phyloP scores from a whole-genome alignment of 2,888 invertebrate genomes.

The Lithophane semibrunnea region DNA sequence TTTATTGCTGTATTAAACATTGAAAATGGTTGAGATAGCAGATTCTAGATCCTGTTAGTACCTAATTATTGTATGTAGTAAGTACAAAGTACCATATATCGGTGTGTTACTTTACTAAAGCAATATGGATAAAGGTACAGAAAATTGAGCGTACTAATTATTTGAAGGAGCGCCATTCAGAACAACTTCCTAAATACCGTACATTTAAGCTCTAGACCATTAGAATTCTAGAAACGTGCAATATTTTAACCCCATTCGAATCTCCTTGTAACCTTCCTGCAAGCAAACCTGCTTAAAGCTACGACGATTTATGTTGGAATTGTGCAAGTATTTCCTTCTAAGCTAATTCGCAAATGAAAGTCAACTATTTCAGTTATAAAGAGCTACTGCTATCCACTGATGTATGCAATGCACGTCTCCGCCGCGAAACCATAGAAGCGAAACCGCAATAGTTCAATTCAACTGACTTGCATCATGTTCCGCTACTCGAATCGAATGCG shows the following conservation, averaged over 20 bases:
- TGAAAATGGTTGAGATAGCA: background rate
- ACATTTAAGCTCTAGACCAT: conserved; percentile 19
- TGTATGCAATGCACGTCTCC: no score
- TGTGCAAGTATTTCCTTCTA: conserved; percentile 25
- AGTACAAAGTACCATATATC: background rate
- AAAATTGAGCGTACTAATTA: background rate
- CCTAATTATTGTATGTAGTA: background rate
- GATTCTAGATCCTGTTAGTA: background rate
- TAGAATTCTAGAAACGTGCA: conserved; percentile 35
- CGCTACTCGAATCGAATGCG: no score
- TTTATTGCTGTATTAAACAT: background rate
- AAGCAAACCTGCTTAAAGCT: conserved; percentile 43
- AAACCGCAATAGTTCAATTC: no score
- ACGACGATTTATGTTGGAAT: conserved; percentile 29
- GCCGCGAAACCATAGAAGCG: no score
- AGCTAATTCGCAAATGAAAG: conserved; percentile 35
- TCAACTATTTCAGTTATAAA: conserved; percentile 13
- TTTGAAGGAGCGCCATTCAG: background rate
- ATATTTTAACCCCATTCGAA: conserved; percentile 50
- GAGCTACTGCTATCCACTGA: background rate
- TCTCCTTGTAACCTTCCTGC: conserved; percentile 19
- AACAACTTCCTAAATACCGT: conserved; percentile 6
- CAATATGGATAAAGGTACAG: background rate
- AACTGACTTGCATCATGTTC: no score
- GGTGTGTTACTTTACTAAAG: background rate